phyloP scores from a whole-genome alignment of 1,140 invertebrate genomes.

The Hyposmocoma kahamanoa region DNA sequence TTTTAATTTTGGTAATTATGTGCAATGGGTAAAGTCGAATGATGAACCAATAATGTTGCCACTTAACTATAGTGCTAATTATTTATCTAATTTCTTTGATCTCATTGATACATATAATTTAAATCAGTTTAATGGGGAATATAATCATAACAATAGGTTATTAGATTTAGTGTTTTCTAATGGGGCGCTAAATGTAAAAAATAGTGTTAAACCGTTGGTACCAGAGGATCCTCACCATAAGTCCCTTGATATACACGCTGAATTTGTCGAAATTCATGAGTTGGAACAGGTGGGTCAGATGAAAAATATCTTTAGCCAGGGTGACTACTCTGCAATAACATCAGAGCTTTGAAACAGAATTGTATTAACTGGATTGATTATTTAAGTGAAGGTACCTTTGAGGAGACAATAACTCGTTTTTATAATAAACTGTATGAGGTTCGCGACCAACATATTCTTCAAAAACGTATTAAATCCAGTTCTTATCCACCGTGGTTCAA shows the following conservation, averaged over 20 bases:
- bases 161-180: neutral
- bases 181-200: neutral
- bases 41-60: too few relatives aligned
- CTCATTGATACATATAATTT: too few relatives aligned
- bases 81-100: too few relatives aligned
- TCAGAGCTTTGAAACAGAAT: neutral
- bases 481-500: slow-evolving; percentile 14
- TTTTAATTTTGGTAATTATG: too few relatives aligned
- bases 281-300: neutral
- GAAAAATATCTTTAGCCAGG: neutral
- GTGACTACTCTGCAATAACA: neutral
- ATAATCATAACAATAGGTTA: neutral
- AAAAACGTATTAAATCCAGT: neutral
- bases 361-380: neutral
- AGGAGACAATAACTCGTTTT: neutral
- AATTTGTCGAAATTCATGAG: neutral
- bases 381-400: neutral
- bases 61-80: too few relatives aligned
- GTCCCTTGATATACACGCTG: neutral
- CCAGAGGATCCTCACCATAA: neutral
- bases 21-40: too few relatives aligned
- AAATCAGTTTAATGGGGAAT: neutral
- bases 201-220: neutral
- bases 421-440: neutral
- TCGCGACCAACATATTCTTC: neutral